Conservation (phyloP, 2,113 vertebrate genomes). For the Myxocyprinus asiaticus region DNA sequence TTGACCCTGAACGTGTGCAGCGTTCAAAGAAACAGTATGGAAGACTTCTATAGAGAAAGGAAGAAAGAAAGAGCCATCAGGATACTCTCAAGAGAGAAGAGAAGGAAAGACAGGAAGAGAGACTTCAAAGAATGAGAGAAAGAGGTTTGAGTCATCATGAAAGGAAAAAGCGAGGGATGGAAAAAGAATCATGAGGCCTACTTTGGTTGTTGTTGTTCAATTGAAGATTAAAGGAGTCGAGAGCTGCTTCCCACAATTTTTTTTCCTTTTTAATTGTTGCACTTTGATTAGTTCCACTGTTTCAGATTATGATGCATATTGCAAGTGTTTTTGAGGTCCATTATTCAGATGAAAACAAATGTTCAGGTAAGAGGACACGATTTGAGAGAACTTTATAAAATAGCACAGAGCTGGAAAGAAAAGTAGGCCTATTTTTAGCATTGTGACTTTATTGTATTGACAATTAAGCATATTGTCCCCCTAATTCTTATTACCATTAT, state of each 20-base stretch:
- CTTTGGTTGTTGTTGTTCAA: neutral
- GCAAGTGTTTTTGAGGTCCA: neutral
- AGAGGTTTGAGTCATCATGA: neutral
- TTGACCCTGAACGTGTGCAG: constrained; percentile 32
- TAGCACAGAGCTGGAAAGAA: neutral
- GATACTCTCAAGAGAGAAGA: constrained; percentile 4
- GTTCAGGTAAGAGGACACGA: neutral
- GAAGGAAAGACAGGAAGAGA: constrained; percentile 28
- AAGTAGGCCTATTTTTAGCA: neutral
- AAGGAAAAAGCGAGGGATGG: constrained; percentile 1
- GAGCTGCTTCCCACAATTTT: neutral
- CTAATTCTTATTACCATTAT: no score
- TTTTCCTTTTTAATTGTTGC: neutral
- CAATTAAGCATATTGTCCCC: no score
- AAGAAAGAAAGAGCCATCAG: neutral
- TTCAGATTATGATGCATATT: constrained; percentile 1
- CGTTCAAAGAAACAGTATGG: constrained; percentile 16
- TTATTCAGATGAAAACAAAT: neutral
- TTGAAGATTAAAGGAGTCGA: neutral
- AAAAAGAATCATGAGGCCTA: neutral
- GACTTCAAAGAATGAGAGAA: constrained; percentile 2
- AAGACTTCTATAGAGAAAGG: constrained; percentile 6
- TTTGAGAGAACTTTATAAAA: neutral
- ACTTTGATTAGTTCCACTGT: constrained; percentile 6
- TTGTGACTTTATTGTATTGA: neutral